Evolutionary conservation across 2,113 vertebrate species (phyloP).

Genomic region (Coregonus clupeaformis): DNA sequence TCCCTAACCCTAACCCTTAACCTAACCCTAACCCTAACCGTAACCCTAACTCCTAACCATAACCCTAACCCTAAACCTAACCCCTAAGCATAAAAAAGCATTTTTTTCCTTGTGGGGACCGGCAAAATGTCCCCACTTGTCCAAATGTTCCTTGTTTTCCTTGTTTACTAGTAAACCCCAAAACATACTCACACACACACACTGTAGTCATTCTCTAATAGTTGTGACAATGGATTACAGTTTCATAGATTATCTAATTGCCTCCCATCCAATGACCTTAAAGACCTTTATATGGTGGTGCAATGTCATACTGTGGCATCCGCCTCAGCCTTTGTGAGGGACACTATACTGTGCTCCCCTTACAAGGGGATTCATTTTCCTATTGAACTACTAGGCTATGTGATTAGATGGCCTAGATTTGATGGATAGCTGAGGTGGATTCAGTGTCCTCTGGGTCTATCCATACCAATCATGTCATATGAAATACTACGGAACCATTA

Average conservation of each 20-base stretch:
- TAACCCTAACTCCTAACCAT: too few relatives aligned
- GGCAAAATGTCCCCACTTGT: too few relatives aligned
- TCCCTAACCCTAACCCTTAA: too few relatives aligned
- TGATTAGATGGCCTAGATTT: background rate
- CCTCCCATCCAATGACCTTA: constrained; percentile 26
- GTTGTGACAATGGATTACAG: constrained; percentile 14
- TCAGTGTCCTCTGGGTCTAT: too few relatives aligned
- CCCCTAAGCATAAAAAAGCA: too few relatives aligned
- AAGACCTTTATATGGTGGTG: constrained; percentile 30
- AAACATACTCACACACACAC: background rate
- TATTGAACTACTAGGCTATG: background rate
- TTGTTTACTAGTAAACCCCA: too few relatives aligned
- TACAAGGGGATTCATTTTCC: background rate
- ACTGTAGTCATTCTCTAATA: background rate
- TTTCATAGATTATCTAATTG: constrained; percentile 30
- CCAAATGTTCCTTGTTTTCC: too few relatives aligned
- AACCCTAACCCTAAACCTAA: too few relatives aligned
- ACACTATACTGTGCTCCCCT: background rate
- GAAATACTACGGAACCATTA: background rate
- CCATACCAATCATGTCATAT: background rate
- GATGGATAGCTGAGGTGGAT: too few relatives aligned
- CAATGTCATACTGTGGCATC: constrained; percentile 1
- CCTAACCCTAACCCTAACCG: too few relatives aligned
- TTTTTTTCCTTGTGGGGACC: too few relatives aligned
- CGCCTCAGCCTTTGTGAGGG: background rate